phyloP scores from a whole-genome alignment of 2,113 vertebrate genomes.

The Laticauda laticaudata region DNA sequence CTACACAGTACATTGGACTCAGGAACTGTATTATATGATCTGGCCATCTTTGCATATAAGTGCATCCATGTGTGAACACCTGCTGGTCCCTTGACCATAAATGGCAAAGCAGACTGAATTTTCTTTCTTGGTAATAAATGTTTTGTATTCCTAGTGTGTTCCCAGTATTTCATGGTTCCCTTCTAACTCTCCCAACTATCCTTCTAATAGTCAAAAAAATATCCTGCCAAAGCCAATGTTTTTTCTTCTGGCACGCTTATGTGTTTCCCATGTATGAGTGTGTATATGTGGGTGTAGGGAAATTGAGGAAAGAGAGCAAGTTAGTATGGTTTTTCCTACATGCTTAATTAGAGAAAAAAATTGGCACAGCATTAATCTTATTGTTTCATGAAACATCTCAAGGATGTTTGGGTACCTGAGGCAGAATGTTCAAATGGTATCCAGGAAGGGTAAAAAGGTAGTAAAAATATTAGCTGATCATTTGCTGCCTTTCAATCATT shows the following conservation, averaged over 20 bases:
- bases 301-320: conserved; percentile 31
- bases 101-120: conserved; percentile 44
- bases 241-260: conserved; percentile 13
- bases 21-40: conserved; percentile 18
- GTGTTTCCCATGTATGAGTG: conserved; percentile 15
- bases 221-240: conserved; percentile 40
- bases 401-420: neutral
- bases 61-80: accelerated
- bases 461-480: neutral
- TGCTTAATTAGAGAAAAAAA: neutral
- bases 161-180: conserved; percentile 31
- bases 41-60: conserved; percentile 1
- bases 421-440: neutral
- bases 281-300: neutral
- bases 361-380: conserved; percentile 4
- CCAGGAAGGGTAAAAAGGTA: neutral
- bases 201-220: conserved; percentile 27
- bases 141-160: conserved; percentile 19
- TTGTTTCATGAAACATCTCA: neutral
- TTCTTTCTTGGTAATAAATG: conserved; percentile 40
- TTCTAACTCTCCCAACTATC: conserved; percentile 36
- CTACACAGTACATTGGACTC: conserved; percentile 32
- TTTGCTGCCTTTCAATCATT: neutral
- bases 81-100: conserved; percentile 26
- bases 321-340: neutral